Evolutionary conservation across 2,888 invertebrate genomes (phyloP), one percentile per base, ranked within the genome.

Genomic region (Neoascia interrupta): DNA sequence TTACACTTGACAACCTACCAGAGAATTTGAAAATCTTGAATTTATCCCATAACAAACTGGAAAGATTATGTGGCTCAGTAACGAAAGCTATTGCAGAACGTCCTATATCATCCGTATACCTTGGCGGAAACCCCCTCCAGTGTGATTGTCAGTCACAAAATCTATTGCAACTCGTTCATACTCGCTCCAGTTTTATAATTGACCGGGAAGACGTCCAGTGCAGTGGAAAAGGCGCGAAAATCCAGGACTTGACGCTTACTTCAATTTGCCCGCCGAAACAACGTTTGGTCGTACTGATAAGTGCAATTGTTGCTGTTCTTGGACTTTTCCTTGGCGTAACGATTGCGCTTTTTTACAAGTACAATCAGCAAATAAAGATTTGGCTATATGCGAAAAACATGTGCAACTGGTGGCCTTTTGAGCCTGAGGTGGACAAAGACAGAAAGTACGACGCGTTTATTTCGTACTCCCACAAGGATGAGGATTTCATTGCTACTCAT

Each of bases 381-480:
- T 94, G 93, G 92, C 84, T 94, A 10, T 93, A 87, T 84, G 90
- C 92, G 0, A 92, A 92, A 81, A 90, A 91, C 51, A 83, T 91
- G 81, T 92, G 91, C 76, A 84, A 92, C 23, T 92, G 92, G 90
- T 90, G 92, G 58, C 91, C 94, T 2, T 91, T 92, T 0, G 93
- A 94, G 84, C 91, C 92, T 54, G 94, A 94, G 79, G 85, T 94
- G 19, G 94, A 94, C 85, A 91, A 91, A 80, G 88, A 88, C 37
- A 91, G 91, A 83, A 85, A 88, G 31, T 95, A 92, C 86, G 95
- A 96, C 86, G 95, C 94, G 0, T 96, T 96, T 87, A 90, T 96
- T 81, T 95, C 95, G 83, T 96, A 93, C 86, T 93, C 95, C 2
- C 93, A 94, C 85, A 91, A 92, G 85, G 96, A 96, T 86, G 93